These are phyloP conservation scores for Caenorhabditis afra DNA, from an alignment of 2,888 invertebrate genomes.

Conservation along the genomic window DNA sequence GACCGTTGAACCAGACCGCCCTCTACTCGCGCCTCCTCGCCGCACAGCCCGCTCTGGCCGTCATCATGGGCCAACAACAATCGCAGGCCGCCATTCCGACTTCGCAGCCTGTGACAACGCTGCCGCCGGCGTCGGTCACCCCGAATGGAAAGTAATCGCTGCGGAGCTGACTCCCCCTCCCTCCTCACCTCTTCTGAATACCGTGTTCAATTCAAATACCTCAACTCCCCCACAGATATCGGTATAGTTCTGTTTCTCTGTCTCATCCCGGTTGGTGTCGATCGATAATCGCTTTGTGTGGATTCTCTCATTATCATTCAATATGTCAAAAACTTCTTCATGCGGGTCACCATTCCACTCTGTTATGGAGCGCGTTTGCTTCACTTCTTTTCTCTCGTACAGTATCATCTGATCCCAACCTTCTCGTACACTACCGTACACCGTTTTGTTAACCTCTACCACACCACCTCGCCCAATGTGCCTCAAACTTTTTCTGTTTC, in stretches of 20 bases:
- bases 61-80: conserved; percentile 6
- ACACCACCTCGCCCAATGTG: conserved; percentile 30
- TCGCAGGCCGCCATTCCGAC: not conserved
- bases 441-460: not conserved
- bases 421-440: not conserved
- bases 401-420: conserved; percentile 9
- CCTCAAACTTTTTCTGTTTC: conserved; percentile 13
- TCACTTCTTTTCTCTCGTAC: not conserved
- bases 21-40: conserved; percentile 1
- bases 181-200: conserved; percentile 1
- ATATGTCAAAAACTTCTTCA: too few relatives aligned
- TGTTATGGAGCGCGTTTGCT: not conserved
- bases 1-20: too few relatives aligned
- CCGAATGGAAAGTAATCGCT: conserved; percentile 47
- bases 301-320: too few relatives aligned
- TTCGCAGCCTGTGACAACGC: not conserved
- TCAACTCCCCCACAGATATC: conserved; percentile 22
- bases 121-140: conserved; percentile 34
- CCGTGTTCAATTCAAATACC: conserved; percentile 34
- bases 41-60: not conserved
- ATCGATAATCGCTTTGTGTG: too few relatives aligned
- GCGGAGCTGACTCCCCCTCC: too few relatives aligned
- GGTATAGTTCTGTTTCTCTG: conserved; percentile 6
- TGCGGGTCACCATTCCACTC: too few relatives aligned
- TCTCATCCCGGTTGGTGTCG: not conserved